A percentile compares a stretch with the other conserved stretches of the same genome.
Evolutionary conservation across 1,140 invertebrate species (phyloP).

Genomic region (Oppia nitens): DNA sequence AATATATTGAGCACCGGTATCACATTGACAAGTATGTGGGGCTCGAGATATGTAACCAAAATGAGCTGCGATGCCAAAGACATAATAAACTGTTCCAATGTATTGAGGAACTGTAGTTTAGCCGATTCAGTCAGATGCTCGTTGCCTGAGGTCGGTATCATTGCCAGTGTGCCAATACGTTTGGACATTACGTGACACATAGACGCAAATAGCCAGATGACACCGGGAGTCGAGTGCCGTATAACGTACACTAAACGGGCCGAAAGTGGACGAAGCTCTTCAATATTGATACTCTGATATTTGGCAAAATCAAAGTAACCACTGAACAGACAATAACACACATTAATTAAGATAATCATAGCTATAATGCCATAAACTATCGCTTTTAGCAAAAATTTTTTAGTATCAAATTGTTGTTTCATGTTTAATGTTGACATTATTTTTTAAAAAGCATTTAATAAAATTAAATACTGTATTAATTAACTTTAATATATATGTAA

Average conservation of each 20-base stretch:
- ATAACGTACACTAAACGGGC: background rate
- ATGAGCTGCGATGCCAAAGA: background rate
- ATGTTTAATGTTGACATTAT: too few relatives aligned
- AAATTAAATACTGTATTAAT: too few relatives aligned
- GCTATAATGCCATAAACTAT: too few relatives aligned
- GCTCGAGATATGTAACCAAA: background rate
- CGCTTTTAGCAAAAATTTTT: too few relatives aligned
- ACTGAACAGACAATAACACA: too few relatives aligned
- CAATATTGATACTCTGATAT: too few relatives aligned
- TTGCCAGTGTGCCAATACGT: background rate
- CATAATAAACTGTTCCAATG: background rate
- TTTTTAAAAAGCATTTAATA: too few relatives aligned
- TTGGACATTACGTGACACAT: background rate
- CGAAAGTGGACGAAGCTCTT: too few relatives aligned
- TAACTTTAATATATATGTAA: too few relatives aligned
- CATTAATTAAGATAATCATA: too few relatives aligned
- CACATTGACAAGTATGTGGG: background rate
- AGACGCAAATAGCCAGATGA: background rate
- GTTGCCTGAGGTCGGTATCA: background rate
- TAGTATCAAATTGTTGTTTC: too few relatives aligned
- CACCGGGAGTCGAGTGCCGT: background rate
- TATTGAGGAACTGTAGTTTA: background rate
- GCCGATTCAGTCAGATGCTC: background rate
- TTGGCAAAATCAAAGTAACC: too few relatives aligned
- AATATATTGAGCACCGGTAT: background rate